Percentiles rank a stretch among this genome's conserved stretches.
Conservation (phyloP, 2,888 invertebrate genomes). For the Eilema griseolum region DNA sequence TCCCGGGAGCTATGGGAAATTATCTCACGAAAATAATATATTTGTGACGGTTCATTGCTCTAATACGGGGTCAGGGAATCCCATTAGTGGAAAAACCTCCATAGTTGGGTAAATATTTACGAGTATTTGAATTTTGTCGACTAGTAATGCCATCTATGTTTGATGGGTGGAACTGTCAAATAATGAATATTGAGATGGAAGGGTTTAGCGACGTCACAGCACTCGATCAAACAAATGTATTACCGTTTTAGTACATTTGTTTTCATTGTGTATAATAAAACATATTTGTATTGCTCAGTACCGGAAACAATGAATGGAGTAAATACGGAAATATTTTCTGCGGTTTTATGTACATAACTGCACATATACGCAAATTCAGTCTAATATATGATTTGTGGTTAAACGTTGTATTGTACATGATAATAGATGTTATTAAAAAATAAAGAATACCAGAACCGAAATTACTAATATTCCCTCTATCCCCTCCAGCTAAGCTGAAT, state of each 20-base stretch:
- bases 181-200: conserved; percentile 26
- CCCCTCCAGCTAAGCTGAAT: too few species aligned
- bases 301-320: background rate
- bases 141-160: conserved; percentile 20
- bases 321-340: background rate
- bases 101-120: conserved; percentile 8
- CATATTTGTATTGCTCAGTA: background rate
- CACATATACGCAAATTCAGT: too few species aligned
- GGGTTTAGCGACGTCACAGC: conserved; percentile 7
- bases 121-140: conserved; percentile 2
- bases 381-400: too few species aligned
- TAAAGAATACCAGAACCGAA: too few species aligned
- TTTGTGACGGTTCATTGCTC: conserved; percentile 26
- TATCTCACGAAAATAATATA: conserved; percentile 38
- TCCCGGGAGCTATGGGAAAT: conserved; percentile 35
- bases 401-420: too few species aligned
- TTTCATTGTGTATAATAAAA: conserved; percentile 4
- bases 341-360: too few species aligned
- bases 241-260: conserved; percentile 7
- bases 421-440: too few species aligned
- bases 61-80: conserved; percentile 19
- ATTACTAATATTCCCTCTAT: too few species aligned
- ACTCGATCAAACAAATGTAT: conserved; percentile 19
- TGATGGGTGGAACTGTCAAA: background rate
- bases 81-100: conserved; percentile 26